Base-by-base conservation (phyloP, 35 echinoderm and acorn worm species). In the Nesometra sesokonis region DNA sequence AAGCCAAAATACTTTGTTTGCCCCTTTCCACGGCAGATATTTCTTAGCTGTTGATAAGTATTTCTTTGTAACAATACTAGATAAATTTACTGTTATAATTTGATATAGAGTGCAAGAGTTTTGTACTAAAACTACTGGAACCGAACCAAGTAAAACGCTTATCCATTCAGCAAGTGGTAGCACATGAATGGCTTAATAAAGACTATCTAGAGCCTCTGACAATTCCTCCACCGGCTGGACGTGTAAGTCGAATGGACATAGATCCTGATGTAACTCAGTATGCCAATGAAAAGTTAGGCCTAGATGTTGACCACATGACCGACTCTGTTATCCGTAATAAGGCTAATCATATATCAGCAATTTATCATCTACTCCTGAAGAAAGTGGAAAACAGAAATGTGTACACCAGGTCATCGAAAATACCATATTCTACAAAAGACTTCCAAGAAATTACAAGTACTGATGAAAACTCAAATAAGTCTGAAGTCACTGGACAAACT, bases 311-410 rank as follows among this genome's bases (percentile, higher is more conserved):
- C 84, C 81, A 90, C 79, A 86, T 99, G 36, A 92, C 86, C 33
- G 81, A 94, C 23, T 90, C 92, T 0, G 87, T 99, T 35, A 43
- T 99, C 29, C 57, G 43, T 9, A 89, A 90, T 21, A 57, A 90
- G 84, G 85, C 92, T 78, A 90, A 94, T 77, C 89, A 94, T 76
- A 94, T 85, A 85, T 89, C 92, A 17, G 96, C 96, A 37, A 85
- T 99, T n/a, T 99, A 99, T 77, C 35, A 94, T 82, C 84, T 99
- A 11, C 37, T 99, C 27, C 33, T 87, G 5, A 88, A 84, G 30
- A 90, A 83, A 67, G 84, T 88, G 29, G 81, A 90, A 35, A 38
- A 37, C 8, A 37, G 9, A 9, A 83, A 83, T 35, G 32, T 17
- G 23, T 17, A 30, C 35, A 30, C 23, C 7, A 9, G 7, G 2